A percentile compares a stretch with the other conserved stretches of the same genome.
phyloP scores from a whole-genome alignment of 2,113 vertebrate species.

The Indicator indicator region DNA sequence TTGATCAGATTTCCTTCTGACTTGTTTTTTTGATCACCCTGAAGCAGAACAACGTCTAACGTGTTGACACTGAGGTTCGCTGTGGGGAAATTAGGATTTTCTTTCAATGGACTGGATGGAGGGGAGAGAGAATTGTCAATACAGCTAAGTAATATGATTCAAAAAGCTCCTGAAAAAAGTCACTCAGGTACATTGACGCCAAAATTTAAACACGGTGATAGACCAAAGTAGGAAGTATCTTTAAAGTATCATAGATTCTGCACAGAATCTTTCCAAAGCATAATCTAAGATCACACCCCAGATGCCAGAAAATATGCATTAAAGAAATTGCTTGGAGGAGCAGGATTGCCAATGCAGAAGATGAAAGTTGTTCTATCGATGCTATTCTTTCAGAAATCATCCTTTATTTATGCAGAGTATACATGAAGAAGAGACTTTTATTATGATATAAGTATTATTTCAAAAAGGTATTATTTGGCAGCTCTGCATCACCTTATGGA shows the following conservation, averaged over 20 bases:
- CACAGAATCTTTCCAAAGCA: not conserved
- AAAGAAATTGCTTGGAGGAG: not conserved
- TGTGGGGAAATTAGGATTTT: not conserved
- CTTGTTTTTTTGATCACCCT: constrained; percentile 20
- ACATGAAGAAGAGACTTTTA: not conserved
- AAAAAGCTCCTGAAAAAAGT: not conserved
- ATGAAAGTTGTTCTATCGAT: fast-evolving
- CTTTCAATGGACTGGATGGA: not conserved
- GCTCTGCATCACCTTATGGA: not conserved
- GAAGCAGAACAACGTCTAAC: constrained; percentile 5
- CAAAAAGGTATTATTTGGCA: not conserved
- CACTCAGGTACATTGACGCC: not conserved
- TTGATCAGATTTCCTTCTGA: constrained; percentile 36
- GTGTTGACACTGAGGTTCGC: not conserved
- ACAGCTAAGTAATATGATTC: not conserved
- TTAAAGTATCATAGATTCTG: not conserved
- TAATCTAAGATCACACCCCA: not conserved
- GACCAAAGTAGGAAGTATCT: not conserved
- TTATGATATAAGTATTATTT: not conserved
- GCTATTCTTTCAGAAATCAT: not conserved
- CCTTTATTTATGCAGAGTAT: not conserved
- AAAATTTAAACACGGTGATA: not conserved
- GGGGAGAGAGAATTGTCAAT: not conserved
- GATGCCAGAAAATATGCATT: not conserved
- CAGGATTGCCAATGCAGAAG: not conserved